Percentiles rank a stretch among this genome's conserved stretches.
These are phyloP conservation scores for Heteromormyrus szaboi DNA, from an alignment of 2,797 vertebrate genomes.

Conservation along the genomic window DNA sequence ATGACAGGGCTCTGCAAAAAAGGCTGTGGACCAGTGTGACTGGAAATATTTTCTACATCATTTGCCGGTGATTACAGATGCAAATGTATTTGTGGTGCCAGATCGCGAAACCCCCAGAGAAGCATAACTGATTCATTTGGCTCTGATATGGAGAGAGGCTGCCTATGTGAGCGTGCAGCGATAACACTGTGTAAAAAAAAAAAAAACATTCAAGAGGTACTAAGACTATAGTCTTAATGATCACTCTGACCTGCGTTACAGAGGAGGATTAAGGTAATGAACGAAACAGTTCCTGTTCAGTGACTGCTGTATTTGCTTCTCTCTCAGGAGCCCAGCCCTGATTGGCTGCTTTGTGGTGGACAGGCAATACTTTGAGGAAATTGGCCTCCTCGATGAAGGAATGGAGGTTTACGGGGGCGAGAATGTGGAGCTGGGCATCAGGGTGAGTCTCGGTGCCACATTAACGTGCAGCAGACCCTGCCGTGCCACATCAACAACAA, in stretches of 20 bases:
- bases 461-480: neutral
- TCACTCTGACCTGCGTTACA: neutral
- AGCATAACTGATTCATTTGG: neutral
- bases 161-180: neutral
- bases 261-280: neutral
- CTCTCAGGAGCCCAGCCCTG: constrained; percentile 83
- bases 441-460: constrained; percentile 69
- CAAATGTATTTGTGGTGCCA: neutral
- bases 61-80: constrained; percentile 9
- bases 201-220: neutral
- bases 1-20: neutral
- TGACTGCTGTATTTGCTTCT: neutral
- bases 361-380: constrained; percentile 93
- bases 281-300: neutral
- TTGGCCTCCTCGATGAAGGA: constrained; percentile 91
- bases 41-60: constrained; percentile 6
- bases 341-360: constrained; percentile 98
- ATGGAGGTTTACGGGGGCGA: constrained; percentile 98
- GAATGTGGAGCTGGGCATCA: constrained; percentile 92
- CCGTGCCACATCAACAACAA: neutral
- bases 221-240: neutral
- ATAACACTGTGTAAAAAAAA: neutral
- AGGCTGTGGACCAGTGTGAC: neutral
- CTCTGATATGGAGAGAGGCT: neutral
- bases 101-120: neutral